phyloP scores from a whole-genome alignment of 2,113 vertebrate species.

The Ornithorhynchus anatinus region DNA sequence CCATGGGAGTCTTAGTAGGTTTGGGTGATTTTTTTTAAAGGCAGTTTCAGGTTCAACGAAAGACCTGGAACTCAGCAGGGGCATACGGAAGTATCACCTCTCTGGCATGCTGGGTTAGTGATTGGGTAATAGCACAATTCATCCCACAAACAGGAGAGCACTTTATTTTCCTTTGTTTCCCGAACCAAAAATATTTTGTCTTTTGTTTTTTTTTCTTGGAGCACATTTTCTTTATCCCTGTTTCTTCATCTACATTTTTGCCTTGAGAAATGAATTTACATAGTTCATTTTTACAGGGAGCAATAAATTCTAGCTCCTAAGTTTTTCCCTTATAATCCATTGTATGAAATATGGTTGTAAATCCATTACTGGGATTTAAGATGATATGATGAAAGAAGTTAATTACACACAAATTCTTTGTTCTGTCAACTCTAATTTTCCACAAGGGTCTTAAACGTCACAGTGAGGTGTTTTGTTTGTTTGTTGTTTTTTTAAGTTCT shows the following conservation, averaged over 20 bases:
- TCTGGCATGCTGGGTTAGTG: not conserved
- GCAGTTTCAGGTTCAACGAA: slow-evolving; percentile 50
- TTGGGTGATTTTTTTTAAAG: slow-evolving; percentile 35
- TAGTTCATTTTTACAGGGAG: slow-evolving; percentile 51
- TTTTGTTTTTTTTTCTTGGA: not conserved
- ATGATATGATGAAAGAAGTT: slow-evolving; percentile 37
- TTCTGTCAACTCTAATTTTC: too few species aligned
- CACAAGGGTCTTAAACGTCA: too few species aligned
- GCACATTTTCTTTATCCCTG: slow-evolving; percentile 36
- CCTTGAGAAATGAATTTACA: slow-evolving; percentile 32
- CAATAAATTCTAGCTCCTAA: slow-evolving; percentile 46
- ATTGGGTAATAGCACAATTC: not conserved
- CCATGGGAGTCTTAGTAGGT: slow-evolving; percentile 30
- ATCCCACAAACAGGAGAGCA: not conserved
- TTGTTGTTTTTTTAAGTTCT: too few species aligned
- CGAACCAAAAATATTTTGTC: slow-evolving; percentile 1
- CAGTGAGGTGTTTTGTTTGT: too few species aligned
- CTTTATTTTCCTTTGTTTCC: not conserved
- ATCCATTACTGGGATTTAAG: slow-evolving; percentile 50
- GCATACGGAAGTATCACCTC: not conserved
- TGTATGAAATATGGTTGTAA: slow-evolving; percentile 40
- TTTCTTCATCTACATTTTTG: slow-evolving; percentile 36
- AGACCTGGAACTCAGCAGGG: slow-evolving; percentile 40
- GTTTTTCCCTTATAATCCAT: slow-evolving; percentile 45
- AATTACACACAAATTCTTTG: slow-evolving; percentile 30